These are phyloP conservation scores for Eupithecia vulgata DNA, from an alignment of 2,888 invertebrate species.

Conservation along the genomic window DNA sequence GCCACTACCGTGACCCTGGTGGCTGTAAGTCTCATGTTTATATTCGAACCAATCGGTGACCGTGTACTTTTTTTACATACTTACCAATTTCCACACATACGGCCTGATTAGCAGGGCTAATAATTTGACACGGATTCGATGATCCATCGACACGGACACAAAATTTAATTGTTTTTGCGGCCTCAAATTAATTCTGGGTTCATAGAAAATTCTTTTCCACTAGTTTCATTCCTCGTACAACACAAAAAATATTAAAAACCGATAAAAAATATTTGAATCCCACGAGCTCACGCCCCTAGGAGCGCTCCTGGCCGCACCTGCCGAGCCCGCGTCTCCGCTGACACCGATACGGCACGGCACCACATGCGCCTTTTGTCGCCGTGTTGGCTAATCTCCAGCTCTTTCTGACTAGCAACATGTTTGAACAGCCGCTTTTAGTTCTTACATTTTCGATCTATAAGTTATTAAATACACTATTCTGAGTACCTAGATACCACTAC, in stretches of 20 bases:
- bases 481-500: not conserved
- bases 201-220: not conserved
- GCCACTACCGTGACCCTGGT: no score
- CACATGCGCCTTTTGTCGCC: conserved; percentile 43
- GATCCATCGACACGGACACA: not conserved
- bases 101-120: not conserved
- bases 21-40: not conserved
- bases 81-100: not conserved
- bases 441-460: not conserved
- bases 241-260: not conserved
- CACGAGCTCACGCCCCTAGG: no score
- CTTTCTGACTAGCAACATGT: conserved; percentile 5
- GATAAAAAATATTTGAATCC: not conserved
- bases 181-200: not conserved
- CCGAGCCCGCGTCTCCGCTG: conserved; percentile 19
- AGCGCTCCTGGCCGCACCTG: not conserved
- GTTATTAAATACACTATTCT: not conserved
- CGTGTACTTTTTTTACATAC: not conserved
- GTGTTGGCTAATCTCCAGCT: conserved; percentile 48
- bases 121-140: not conserved
- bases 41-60: not conserved
- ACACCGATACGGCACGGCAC: conserved; percentile 39
- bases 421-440: conserved; percentile 10
- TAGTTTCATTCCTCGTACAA: not conserved
- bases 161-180: not conserved